These are phyloP conservation scores for Popillia japonica DNA, from an alignment of 1,140 invertebrate genomes.

Conservation along the genomic window DNA sequence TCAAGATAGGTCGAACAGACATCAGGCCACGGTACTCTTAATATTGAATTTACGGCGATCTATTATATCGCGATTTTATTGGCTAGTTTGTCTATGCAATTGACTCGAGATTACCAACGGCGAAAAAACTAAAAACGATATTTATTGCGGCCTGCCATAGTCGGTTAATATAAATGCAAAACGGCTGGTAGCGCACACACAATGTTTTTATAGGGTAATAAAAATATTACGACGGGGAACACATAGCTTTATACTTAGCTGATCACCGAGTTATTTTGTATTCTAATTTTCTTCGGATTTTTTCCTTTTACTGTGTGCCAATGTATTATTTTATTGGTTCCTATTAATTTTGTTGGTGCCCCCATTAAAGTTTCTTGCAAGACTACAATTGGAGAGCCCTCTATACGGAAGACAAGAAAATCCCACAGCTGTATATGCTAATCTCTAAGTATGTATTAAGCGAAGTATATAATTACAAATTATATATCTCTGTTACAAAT, in stretches of 20 bases:
- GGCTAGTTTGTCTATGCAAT: slow-evolving; percentile 31
- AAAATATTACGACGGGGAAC: not conserved
- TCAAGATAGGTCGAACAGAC: not conserved
- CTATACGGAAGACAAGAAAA: too few relatives aligned
- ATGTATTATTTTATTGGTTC: not conserved
- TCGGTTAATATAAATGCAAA: slow-evolving; percentile 35
- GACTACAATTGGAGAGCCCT: too few relatives aligned
- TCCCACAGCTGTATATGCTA: too few relatives aligned
- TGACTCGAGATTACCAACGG: slow-evolving; percentile 23
- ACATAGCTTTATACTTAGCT: not conserved
- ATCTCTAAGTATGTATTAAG: too few relatives aligned
- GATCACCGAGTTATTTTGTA: not conserved
- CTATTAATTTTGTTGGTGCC: not conserved
- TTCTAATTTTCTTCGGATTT: slow-evolving; percentile 11
- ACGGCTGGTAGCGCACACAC: slow-evolving; percentile 25
- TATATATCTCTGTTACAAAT: too few relatives aligned
- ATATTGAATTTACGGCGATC: slow-evolving; percentile 33
- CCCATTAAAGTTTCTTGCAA: not conserved
- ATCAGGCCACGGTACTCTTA: slow-evolving; percentile 7
- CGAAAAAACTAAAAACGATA: slow-evolving; percentile 11
- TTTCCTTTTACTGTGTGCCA: not conserved
- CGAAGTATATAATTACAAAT: too few relatives aligned
- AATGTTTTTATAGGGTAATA: slow-evolving; percentile 23
- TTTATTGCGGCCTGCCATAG: slow-evolving; percentile 25
- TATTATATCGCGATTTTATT: slow-evolving; percentile 33